Conservation (phyloP, 2,113 vertebrate genomes). For the Pholis gunnellus region DNA sequence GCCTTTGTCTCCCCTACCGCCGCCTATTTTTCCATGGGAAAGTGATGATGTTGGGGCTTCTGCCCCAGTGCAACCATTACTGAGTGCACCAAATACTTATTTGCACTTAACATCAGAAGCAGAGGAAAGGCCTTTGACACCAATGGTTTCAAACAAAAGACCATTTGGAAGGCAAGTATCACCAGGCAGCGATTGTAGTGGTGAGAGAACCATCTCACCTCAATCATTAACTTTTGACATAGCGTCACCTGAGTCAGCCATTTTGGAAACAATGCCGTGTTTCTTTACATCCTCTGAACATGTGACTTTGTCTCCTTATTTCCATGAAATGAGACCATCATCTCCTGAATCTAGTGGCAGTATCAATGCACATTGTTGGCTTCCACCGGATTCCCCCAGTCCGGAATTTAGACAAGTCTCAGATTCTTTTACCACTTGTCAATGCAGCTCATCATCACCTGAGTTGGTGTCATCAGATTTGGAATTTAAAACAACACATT, state of each 20-base stretch:
- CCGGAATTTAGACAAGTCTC: constrained; percentile 44
- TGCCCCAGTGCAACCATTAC: constrained; percentile 3
- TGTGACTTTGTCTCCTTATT: constrained; percentile 25
- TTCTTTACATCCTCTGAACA: constrained; percentile 32
- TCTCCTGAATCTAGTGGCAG: constrained; percentile 54
- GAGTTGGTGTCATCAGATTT: constrained; percentile 38
- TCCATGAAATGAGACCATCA: constrained; percentile 39
- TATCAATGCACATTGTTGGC: constrained; percentile 3
- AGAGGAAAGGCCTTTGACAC: constrained; percentile 70
- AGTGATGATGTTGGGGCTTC: not conserved
- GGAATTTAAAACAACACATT: constrained; percentile 13
- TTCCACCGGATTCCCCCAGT: constrained; percentile 53
- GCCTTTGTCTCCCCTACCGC: constrained; percentile 74
- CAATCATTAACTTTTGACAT: constrained; percentile 59
- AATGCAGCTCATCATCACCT: constrained; percentile 46
- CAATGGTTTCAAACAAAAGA: constrained; percentile 72
- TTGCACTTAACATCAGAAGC: constrained; percentile 19
- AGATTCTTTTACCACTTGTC: constrained; percentile 6
- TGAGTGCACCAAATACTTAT: constrained; percentile 3
- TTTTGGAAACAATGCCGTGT: constrained; percentile 33
- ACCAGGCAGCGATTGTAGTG: constrained; percentile 44
- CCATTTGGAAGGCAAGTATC: constrained; percentile 70
- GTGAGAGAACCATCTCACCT: constrained; percentile 49
- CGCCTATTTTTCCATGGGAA: constrained; percentile 66
- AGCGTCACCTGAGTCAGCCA: constrained; percentile 54